Conservation (phyloP, 2,113 vertebrate genomes). For the Triplophysa tibetana region DNA sequence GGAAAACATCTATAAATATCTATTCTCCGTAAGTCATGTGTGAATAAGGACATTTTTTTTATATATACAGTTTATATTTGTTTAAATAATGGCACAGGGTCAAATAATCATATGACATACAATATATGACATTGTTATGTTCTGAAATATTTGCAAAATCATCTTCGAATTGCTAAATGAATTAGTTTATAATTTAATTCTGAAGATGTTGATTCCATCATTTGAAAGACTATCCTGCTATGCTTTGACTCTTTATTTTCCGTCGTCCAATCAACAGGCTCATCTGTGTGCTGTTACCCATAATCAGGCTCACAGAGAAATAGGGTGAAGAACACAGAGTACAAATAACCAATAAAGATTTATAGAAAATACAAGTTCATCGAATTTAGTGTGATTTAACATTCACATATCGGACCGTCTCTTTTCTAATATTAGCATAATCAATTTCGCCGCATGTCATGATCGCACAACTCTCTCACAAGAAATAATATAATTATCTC, state of each 20-base stretch:
- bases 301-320: slow-evolving; percentile 21
- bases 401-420: neutral
- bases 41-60: neutral
- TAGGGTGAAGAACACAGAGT: neutral
- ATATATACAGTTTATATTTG: too few species aligned
- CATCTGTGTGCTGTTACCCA: neutral
- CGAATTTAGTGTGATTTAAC: slow-evolving; percentile 18
- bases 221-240: slow-evolving; percentile 2
- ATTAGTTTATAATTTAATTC: neutral
- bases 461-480: too few species aligned
- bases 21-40: neutral
- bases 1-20: neutral
- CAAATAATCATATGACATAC: neutral
- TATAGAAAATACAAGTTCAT: neutral
- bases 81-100: neutral
- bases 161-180: neutral
- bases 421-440: neutral
- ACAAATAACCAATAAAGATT: slow-evolving; percentile 6
- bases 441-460: neutral
- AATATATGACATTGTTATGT: neutral
- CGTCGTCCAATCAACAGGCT: neutral
- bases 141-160: slow-evolving; percentile 1
- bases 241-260: neutral
- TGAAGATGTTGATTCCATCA: neutral
- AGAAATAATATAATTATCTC: too few species aligned